Percentiles rank a stretch among this genome's conserved stretches.
phyloP scores from a whole-genome alignment of 2,113 vertebrate genomes.

The Chelonoidis abingdonii region DNA sequence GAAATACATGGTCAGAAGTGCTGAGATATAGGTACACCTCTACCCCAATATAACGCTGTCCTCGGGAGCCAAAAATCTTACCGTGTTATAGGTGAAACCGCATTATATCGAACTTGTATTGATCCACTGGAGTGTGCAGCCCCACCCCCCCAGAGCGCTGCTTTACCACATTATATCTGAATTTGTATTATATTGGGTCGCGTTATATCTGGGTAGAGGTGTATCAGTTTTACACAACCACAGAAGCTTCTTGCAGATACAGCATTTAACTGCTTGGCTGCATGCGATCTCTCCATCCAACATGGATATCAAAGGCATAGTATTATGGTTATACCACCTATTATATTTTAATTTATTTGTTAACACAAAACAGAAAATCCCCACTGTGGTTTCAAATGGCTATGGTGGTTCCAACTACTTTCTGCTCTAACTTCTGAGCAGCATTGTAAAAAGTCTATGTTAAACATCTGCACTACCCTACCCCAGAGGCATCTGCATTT shows the following conservation, averaged over 20 bases:
- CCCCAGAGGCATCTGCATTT: not conserved
- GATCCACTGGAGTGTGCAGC: too few species aligned
- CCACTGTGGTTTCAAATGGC: not conserved
- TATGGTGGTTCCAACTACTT: not conserved
- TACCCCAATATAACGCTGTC: too few species aligned
- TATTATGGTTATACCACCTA: not conserved
- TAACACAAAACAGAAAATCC: not conserved
- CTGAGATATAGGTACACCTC: too few species aligned
- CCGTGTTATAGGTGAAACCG: too few species aligned
- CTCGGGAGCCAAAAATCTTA: too few species aligned
- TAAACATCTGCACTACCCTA: not conserved
- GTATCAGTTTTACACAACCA: not conserved
- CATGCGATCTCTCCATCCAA: not conserved
- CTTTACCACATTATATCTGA: too few species aligned
- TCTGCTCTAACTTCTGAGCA: not conserved
- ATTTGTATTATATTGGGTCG: too few species aligned
- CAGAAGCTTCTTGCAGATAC: rapidly evolving
- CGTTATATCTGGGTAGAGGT: too few species aligned
- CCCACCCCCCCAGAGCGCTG: too few species aligned
- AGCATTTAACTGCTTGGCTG: not conserved
- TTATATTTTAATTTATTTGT: not conserved
- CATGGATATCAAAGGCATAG: rapidly evolving
- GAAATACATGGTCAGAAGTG: not conserved
- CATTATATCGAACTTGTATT: too few species aligned
- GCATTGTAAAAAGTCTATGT: not conserved